These are phyloP conservation scores for Taxidea taxus DNA, from an alignment of 2,113 vertebrate species.

Conservation along the genomic window DNA sequence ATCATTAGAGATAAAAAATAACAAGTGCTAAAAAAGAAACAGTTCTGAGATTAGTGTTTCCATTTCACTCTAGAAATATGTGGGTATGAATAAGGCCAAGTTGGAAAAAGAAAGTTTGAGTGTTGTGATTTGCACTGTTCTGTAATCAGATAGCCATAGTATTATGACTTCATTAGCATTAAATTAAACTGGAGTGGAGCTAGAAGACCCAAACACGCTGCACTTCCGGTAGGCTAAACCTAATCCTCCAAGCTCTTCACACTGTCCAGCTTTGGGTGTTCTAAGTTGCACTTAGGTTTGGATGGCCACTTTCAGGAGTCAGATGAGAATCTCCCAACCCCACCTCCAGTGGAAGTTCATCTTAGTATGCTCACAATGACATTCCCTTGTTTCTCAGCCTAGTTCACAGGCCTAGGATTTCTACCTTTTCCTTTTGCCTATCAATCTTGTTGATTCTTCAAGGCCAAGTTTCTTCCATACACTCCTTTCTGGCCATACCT, in stretches of 20 bases:
- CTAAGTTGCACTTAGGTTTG: neutral
- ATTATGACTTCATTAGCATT: neutral
- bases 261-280: neutral
- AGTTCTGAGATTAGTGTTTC: neutral
- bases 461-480: neutral
- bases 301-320: neutral
- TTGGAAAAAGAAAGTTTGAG: neutral
- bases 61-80: neutral
- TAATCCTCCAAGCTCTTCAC: neutral
- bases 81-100: neutral
- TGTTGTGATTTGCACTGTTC: neutral
- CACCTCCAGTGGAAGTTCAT: neutral
- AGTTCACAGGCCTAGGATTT: neutral
- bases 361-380: neutral
- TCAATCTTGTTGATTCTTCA: neutral
- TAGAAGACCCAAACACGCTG: neutral
- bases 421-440: neutral
- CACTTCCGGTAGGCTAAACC: neutral
- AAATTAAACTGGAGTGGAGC: neutral
- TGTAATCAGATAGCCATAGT: neutral
- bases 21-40: neutral
- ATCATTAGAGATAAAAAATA: neutral
- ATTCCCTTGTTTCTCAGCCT: neutral
- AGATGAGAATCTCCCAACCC: neutral
- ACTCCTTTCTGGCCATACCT: neutral